Conservation (phyloP, 2,113 vertebrate genomes). For the Fulica atra region DNA sequence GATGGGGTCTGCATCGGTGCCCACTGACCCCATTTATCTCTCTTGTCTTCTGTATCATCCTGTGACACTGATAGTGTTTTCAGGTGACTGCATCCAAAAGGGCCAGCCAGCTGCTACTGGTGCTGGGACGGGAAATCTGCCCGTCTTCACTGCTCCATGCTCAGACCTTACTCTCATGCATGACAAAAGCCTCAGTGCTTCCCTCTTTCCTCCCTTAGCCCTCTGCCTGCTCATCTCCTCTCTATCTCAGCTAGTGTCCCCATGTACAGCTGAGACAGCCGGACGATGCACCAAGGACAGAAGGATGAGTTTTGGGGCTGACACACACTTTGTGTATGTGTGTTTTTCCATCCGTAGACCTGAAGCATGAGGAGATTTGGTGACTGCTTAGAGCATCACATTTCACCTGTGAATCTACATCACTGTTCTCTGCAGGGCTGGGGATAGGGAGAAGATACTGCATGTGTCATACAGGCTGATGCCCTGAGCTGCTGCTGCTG, state of each 20-base stretch:
- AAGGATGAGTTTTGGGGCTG: not conserved
- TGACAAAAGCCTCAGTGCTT: not conserved
- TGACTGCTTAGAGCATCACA: not conserved
- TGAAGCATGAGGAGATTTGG: not conserved
- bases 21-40: slow-evolving; percentile 28
- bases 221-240: not conserved
- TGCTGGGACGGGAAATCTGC: not conserved
- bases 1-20: not conserved
- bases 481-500: not conserved
- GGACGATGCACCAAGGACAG: not conserved
- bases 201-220: not conserved
- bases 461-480: not conserved
- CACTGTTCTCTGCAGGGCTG: not conserved
- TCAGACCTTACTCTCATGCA: not conserved
- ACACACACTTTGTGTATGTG: not conserved
- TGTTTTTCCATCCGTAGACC: not conserved
- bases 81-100: slow-evolving; percentile 22
- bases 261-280: not conserved
- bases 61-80: accelerated
- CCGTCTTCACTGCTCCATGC: not conserved
- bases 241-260: not conserved
- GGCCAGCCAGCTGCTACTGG: not conserved
- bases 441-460: not conserved
- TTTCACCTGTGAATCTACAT: not conserved
- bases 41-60: not conserved